phyloP scores from a whole-genome alignment of 23 tunicate species.

The Ciona savignyi region DNA sequence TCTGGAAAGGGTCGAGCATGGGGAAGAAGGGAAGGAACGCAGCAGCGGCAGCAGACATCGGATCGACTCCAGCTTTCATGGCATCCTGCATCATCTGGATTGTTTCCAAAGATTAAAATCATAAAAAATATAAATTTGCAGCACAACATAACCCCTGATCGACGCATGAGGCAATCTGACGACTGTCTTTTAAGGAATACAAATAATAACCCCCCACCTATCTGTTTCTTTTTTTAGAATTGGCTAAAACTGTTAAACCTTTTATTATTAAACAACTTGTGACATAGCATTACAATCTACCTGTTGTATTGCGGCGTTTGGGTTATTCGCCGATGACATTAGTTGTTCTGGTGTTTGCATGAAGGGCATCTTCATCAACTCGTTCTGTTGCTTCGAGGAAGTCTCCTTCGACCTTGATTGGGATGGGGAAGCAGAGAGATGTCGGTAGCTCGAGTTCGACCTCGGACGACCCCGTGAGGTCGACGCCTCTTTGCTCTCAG shows the following conservation, averaged over 20 bases:
- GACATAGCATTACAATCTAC: too few species aligned
- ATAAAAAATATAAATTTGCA: too few species aligned
- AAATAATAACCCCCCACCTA: too few species aligned
- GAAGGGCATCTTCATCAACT: conserved; percentile 28
- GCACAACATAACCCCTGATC: background rate
- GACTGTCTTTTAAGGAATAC: too few species aligned
- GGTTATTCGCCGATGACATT: conserved; percentile 15
- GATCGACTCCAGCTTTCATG: conserved; percentile 54
- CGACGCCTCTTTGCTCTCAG: conserved; percentile 18
- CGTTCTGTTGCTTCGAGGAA: conserved; percentile 6
- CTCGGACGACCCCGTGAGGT: conserved; percentile 22
- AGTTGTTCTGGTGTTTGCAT: conserved; percentile 57
- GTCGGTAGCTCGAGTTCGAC: conserved; percentile 21
- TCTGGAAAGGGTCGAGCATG: conserved; percentile 55
- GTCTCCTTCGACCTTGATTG: conserved; percentile 24
- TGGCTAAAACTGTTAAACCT: too few species aligned
- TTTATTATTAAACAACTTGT: too few species aligned
- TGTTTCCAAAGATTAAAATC: too few species aligned
- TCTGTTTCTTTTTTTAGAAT: too few species aligned
- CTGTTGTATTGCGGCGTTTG: background rate
- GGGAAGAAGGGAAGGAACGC: conserved; percentile 52
- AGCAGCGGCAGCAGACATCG: conserved; percentile 57
- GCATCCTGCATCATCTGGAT: conserved; percentile 51
- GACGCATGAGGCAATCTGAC: background rate
- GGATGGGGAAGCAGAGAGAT: conserved; percentile 43